These are phyloP conservation scores for Xenops minutus DNA, from an alignment of 2,797 vertebrate genomes.

Conservation along the genomic window DNA sequence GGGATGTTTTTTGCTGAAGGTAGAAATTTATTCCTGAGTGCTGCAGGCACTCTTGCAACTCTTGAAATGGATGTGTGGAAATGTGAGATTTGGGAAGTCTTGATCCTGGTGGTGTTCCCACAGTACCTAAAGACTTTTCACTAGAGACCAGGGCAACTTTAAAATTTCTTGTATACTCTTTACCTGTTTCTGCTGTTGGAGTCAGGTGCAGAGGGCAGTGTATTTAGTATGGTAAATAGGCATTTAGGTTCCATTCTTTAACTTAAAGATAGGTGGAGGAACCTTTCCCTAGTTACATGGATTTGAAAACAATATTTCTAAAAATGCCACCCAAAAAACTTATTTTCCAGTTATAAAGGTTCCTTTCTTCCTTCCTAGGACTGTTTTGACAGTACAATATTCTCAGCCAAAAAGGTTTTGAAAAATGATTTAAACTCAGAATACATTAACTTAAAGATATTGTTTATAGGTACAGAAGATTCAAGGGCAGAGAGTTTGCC, in stretches of 20 bases:
- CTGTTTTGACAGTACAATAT: not conserved
- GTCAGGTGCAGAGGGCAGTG: not conserved
- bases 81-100: not conserved
- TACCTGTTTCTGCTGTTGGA: not conserved
- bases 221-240: not conserved
- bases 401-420: not conserved
- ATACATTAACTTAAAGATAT: not conserved
- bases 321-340: not conserved
- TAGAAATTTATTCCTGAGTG: not conserved
- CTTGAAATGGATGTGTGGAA: accelerated
- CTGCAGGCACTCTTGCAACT: not conserved
- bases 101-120: not conserved
- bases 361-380: not conserved
- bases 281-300: not conserved
- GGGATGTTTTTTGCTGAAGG: not conserved
- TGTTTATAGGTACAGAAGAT: not conserved
- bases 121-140: not conserved
- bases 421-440: not conserved
- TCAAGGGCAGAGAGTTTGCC: accelerated
- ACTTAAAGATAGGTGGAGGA: not conserved
- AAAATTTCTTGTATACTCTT: not conserved
- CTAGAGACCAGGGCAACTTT: not conserved
- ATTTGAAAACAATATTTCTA: not conserved
- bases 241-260: not conserved
- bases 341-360: not conserved